These are phyloP conservation scores for Tenthredo distinguenda DNA, from an alignment of 2,888 invertebrate genomes.

Conservation along the genomic window DNA sequence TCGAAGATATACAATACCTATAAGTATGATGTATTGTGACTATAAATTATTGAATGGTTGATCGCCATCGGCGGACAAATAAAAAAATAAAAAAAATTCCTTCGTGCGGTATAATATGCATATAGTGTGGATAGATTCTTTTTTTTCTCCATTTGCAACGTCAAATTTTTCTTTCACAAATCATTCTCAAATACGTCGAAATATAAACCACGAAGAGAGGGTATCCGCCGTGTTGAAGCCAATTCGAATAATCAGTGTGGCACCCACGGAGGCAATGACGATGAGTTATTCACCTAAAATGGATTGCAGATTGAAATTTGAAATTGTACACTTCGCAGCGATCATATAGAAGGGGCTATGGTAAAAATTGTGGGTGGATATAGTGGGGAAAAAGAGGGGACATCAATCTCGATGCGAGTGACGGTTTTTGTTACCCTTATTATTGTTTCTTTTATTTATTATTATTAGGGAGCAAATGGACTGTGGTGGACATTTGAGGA, in stretches of 20 bases:
- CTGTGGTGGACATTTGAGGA: neutral
- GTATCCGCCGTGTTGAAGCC: neutral
- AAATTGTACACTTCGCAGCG: conserved; percentile 25
- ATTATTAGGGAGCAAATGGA: neutral
- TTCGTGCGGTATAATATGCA: neutral
- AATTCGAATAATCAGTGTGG: conserved; percentile 10
- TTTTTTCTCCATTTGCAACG: neutral
- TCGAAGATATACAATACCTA: neutral
- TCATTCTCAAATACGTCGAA: neutral
- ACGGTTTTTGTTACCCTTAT: neutral
- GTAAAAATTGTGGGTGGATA: neutral
- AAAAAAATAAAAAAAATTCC: neutral
- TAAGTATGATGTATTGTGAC: neutral
- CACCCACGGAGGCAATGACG: neutral
- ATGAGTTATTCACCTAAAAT: conserved; percentile 29
- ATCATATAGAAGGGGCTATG: neutral
- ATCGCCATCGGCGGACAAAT: neutral
- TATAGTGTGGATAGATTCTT: neutral
- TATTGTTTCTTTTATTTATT: neutral
- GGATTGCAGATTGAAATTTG: conserved; percentile 17
- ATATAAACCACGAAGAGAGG: neutral
- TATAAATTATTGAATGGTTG: conserved; percentile 3
- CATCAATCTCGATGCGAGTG: neutral
- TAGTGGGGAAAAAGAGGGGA: neutral
- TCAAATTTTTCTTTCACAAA: neutral